These are phyloP conservation scores for Origma solitaria DNA, from an alignment of 2,113 vertebrate genomes.

Conservation along the genomic window DNA sequence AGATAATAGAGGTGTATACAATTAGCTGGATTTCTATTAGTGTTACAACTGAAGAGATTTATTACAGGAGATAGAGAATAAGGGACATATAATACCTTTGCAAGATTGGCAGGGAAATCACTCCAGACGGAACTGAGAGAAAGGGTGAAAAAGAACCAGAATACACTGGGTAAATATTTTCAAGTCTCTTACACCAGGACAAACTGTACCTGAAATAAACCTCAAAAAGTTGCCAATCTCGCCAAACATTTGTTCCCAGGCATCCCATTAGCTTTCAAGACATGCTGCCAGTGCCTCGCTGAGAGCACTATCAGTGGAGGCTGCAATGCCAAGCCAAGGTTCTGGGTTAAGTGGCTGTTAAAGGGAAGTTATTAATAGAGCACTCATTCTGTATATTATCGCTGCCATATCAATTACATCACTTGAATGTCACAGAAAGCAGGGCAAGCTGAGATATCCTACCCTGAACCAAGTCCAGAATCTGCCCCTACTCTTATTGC, in stretches of 20 bases:
- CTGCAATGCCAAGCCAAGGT: not conserved
- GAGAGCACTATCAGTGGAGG: not conserved
- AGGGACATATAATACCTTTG: not conserved
- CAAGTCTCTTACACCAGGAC: not conserved
- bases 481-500: not conserved
- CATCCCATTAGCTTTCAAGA: not conserved
- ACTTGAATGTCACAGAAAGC: not conserved
- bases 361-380: slow-evolving; percentile 38
- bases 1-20: not conserved
- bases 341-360: slow-evolving; percentile 26
- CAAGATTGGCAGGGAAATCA: not conserved
- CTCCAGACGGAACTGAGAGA: not conserved
- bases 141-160: not conserved
- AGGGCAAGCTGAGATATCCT: not conserved
- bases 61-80: not conserved
- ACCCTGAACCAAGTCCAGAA: not conserved
- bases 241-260: not conserved
- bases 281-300: not conserved
- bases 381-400: not conserved
- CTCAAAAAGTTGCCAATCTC: not conserved
- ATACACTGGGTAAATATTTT: not conserved
- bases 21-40: not conserved
- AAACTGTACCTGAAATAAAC: not conserved
- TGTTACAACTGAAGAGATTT: not conserved
- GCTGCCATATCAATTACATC: not conserved